Evolutionary conservation across 2,113 vertebrate species (phyloP).

Genomic region (Peromyscus californicus): DNA sequence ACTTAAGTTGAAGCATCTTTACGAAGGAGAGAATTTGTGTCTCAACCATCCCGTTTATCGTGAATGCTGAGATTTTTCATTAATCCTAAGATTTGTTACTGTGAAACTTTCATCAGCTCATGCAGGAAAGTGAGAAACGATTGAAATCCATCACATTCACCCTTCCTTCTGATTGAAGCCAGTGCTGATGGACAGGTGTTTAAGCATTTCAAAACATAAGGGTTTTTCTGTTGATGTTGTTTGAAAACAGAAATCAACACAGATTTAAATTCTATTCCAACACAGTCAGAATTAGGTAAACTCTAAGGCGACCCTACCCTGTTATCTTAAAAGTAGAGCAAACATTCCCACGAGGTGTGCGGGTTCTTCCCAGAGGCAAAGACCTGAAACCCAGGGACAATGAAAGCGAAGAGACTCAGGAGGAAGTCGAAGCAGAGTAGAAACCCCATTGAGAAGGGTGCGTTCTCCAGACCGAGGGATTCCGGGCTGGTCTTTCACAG

Average conservation of each 20-base stretch:
- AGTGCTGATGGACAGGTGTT: neutral
- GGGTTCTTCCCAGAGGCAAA: neutral
- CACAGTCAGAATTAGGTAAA: neutral
- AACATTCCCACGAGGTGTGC: neutral
- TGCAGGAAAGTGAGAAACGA: conserved; percentile 16
- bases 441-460: too few species aligned
- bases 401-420: neutral
- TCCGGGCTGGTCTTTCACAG: neutral
- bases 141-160: neutral
- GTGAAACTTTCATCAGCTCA: neutral
- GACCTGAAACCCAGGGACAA: neutral
- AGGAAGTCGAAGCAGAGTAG: too few species aligned
- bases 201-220: neutral
- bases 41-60: neutral
- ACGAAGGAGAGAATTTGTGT: neutral
- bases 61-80: neutral
- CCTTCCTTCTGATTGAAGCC: neutral
- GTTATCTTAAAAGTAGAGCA: neutral
- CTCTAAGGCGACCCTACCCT: neutral
- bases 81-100: neutral
- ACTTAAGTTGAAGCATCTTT: conserved; percentile 8
- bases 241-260: neutral
- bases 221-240: neutral
- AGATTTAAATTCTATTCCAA: neutral
- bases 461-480: too few species aligned